These are phyloP conservation scores for Syrphus vitripennis DNA, from an alignment of 2,888 invertebrate species.

Conservation along the genomic window DNA sequence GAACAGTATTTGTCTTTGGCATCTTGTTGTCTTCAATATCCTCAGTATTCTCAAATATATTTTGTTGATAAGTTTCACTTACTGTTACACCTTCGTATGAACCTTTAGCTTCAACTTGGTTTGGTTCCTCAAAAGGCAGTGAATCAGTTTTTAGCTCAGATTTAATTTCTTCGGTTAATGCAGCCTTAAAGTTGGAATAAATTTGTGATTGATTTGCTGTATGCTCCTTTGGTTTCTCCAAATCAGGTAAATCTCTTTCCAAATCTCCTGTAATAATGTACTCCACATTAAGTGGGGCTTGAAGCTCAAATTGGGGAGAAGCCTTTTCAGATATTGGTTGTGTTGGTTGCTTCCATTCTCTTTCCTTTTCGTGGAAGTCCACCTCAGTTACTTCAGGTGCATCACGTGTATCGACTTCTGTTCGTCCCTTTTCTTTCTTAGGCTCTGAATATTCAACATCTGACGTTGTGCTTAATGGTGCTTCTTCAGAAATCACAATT, in stretches of 20 bases:
- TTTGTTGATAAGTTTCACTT: slow-evolving; percentile 72
- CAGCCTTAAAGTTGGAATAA: slow-evolving; percentile 81
- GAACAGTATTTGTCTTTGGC: slow-evolving; percentile 66
- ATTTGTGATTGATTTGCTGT: slow-evolving; percentile 74
- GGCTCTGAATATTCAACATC: slow-evolving; percentile 62
- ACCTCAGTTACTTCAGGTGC: slow-evolving; percentile 84
- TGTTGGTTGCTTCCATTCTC: slow-evolving; percentile 41
- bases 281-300: slow-evolving; percentile 84
- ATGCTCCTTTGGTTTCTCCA: slow-evolving; percentile 77
- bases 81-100: slow-evolving; percentile 78
- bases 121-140: slow-evolving; percentile 63
- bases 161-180: slow-evolving; percentile 81
- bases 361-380: slow-evolving; percentile 86
- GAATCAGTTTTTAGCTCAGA: slow-evolving; percentile 80
- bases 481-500: slow-evolving; percentile 84
- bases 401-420: slow-evolving; percentile 83
- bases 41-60: slow-evolving; percentile 73
- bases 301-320: slow-evolving; percentile 77
- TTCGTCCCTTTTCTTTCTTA: slow-evolving; percentile 81
- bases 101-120: slow-evolving; percentile 78
- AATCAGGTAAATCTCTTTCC: slow-evolving; percentile 83
- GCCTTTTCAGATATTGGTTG: slow-evolving; percentile 64
- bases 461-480: slow-evolving; percentile 82
- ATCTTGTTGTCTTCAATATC: slow-evolving; percentile 44
- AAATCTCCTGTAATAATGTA: slow-evolving; percentile 86